Evolutionary conservation across 1,140 invertebrate species (phyloP).

Genomic region (Calliopsis andreniformis): DNA sequence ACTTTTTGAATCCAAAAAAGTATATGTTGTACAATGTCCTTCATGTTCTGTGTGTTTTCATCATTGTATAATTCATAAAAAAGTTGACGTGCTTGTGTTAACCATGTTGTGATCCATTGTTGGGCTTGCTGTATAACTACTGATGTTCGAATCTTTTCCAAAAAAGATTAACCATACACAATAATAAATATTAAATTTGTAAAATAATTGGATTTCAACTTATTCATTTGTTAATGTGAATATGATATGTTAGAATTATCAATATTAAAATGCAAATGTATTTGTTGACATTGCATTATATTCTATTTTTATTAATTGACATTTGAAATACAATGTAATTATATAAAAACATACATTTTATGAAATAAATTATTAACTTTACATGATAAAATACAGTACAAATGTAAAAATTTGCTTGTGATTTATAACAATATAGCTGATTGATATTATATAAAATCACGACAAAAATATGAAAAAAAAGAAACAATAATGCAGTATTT

Average conservation of each 20-base stretch:
- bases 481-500: background rate
- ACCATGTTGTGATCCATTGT: constrained; percentile 71
- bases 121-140: constrained; percentile 76
- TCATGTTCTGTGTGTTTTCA: constrained; percentile 72
- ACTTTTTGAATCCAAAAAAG: constrained; percentile 68
- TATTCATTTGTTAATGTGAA: too few relatives aligned
- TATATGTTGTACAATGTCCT: constrained; percentile 69
- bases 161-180: constrained; percentile 44
- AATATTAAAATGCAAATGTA: too few relatives aligned
- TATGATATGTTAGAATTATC: too few relatives aligned
- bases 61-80: constrained; percentile 74
- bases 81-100: constrained; percentile 68
- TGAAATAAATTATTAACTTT: background rate
- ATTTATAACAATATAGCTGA: background rate
- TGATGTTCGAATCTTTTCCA: constrained; percentile 75
- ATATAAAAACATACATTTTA: too few relatives aligned
- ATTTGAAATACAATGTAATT: too few relatives aligned
- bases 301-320: too few relatives aligned
- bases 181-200: constrained; percentile 27
- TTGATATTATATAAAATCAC: background rate
- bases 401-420: too few relatives aligned
- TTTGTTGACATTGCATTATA: too few relatives aligned
- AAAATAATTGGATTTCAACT: too few relatives aligned
- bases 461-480: background rate
- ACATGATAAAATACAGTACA: background rate